phyloP scores from a whole-genome alignment of 2,888 invertebrate genomes.

The Psylliodes chrysocephalus region DNA sequence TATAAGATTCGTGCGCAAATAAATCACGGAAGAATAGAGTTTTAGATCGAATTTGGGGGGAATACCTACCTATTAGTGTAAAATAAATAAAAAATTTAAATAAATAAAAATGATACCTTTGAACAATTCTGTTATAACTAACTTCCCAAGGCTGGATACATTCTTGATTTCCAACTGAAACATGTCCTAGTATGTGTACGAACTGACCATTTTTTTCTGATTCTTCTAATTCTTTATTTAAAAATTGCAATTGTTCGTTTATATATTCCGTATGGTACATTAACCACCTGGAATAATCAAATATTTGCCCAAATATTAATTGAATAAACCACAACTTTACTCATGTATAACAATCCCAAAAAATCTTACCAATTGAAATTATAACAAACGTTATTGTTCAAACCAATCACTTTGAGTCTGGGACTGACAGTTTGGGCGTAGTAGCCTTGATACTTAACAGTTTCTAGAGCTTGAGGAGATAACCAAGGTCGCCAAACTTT shows the following conservation, averaged over 20 bases:
- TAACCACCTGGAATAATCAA: slow-evolving; percentile 56
- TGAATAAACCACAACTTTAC: not conserved
- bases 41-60: too few relatives aligned
- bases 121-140: slow-evolving; percentile 74
- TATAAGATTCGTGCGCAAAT: too few relatives aligned
- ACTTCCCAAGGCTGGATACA: slow-evolving; percentile 76
- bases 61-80: too few relatives aligned
- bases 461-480: slow-evolving; percentile 69
- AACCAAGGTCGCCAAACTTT: slow-evolving; percentile 77
- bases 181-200: slow-evolving; percentile 88
- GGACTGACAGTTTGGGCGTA: slow-evolving; percentile 74
- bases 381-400: slow-evolving; percentile 85
- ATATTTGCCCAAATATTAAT: too few relatives aligned
- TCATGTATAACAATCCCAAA: slow-evolving; percentile 1
- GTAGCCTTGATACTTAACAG: slow-evolving; percentile 77
- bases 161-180: slow-evolving; percentile 79
- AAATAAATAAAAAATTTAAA: too few relatives aligned
- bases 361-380: slow-evolving; percentile 73
- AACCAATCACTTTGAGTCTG: slow-evolving; percentile 77
- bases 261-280: slow-evolving; percentile 73
- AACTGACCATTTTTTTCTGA: slow-evolving; percentile 71
- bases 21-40: too few relatives aligned
- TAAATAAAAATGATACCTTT: too few relatives aligned
- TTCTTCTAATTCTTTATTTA: slow-evolving; percentile 65
- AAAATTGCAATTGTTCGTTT: slow-evolving; percentile 82